These are phyloP conservation scores for Rhinichthys osculus DNA, from an alignment of 2,797 vertebrate species.

Conservation along the genomic window DNA sequence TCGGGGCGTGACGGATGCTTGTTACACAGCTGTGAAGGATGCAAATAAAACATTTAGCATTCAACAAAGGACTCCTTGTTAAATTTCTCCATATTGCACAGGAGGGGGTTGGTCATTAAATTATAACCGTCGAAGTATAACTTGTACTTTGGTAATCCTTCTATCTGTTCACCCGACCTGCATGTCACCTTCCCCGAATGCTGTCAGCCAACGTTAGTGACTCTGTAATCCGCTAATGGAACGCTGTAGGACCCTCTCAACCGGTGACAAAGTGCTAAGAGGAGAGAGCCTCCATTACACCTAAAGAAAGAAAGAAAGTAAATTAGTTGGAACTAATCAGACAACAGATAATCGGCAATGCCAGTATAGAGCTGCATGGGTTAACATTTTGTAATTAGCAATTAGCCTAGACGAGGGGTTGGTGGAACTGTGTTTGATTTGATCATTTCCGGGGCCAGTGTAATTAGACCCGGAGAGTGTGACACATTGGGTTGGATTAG, in stretches of 20 bases:
- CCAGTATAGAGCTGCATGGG: slow-evolving; percentile 30
- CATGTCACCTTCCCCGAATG: slow-evolving; percentile 12
- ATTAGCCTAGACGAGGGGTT: slow-evolving; percentile 31
- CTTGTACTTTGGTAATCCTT: neutral
- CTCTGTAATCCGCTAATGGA: slow-evolving; percentile 67
- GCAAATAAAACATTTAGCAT: slow-evolving; percentile 61
- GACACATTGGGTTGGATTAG: slow-evolving; percentile 64
- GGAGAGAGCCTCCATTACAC: slow-evolving; percentile 1
- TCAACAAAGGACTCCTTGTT: slow-evolving; percentile 31
- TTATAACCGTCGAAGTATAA: neutral
- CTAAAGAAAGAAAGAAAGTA: neutral
- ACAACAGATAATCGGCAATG: slow-evolving; percentile 27
- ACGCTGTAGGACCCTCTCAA: slow-evolving; percentile 58
- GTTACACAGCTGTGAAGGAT: slow-evolving; percentile 24
- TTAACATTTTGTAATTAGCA: slow-evolving; percentile 41
- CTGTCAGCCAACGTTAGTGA: slow-evolving; percentile 28
- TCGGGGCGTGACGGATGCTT: slow-evolving; percentile 13
- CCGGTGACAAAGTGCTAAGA: slow-evolving; percentile 53
- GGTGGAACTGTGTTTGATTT: slow-evolving; percentile 30
- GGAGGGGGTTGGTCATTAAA: neutral
- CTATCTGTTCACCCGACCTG: neutral
- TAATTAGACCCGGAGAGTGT: slow-evolving; percentile 64
- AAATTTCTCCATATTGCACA: slow-evolving; percentile 1
- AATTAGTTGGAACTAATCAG: slow-evolving; percentile 32
- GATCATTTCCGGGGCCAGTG: slow-evolving; percentile 40